A percentile compares a stretch with the other conserved stretches of the same genome.
Conservation (phyloP, 2,888 invertebrate species). For the Campoplex capitator region DNA sequence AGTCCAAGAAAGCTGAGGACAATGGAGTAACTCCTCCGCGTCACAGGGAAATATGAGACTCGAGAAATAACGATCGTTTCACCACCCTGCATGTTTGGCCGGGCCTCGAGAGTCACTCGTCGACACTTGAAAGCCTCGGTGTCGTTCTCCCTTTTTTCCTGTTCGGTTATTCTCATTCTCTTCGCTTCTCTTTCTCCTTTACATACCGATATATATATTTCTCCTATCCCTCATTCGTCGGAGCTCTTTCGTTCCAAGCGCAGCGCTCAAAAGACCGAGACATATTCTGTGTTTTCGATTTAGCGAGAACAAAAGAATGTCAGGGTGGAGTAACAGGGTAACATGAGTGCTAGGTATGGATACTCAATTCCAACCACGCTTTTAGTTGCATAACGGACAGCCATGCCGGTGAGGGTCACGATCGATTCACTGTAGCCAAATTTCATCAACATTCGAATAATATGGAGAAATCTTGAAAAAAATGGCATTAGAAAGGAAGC, state of each 20-base stretch:
- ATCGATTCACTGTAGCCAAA: slow-evolving; percentile 29
- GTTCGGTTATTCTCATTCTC: background rate
- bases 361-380: background rate
- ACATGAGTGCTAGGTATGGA: slow-evolving; percentile 69
- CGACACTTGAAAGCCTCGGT: slow-evolving; percentile 26
- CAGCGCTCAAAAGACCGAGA: slow-evolving; percentile 9
- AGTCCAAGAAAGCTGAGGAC: slow-evolving; percentile 83
- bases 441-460: background rate
- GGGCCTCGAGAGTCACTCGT: slow-evolving; percentile 32
- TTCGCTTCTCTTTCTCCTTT: slow-evolving; percentile 15
- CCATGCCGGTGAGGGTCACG: slow-evolving; percentile 7
- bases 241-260: slow-evolving; percentile 9
- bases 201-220: background rate
- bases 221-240: background rate
- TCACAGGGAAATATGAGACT: slow-evolving; percentile 83
- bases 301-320: slow-evolving; percentile 83
- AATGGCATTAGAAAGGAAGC: background rate
- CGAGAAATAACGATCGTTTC: slow-evolving; percentile 75
- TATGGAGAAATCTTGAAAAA: background rate
- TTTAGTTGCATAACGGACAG: slow-evolving; percentile 29
- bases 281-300: slow-evolving; percentile 66
- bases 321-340: slow-evolving; percentile 82
- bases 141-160: slow-evolving; percentile 15
- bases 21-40: slow-evolving; percentile 83
- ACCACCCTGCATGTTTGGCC: slow-evolving; percentile 46